Percentiles rank a stretch among this genome's conserved stretches.
Evolutionary conservation across 2,888 invertebrate species (phyloP).

Genomic region (Lycophotia porphyrea): DNA sequence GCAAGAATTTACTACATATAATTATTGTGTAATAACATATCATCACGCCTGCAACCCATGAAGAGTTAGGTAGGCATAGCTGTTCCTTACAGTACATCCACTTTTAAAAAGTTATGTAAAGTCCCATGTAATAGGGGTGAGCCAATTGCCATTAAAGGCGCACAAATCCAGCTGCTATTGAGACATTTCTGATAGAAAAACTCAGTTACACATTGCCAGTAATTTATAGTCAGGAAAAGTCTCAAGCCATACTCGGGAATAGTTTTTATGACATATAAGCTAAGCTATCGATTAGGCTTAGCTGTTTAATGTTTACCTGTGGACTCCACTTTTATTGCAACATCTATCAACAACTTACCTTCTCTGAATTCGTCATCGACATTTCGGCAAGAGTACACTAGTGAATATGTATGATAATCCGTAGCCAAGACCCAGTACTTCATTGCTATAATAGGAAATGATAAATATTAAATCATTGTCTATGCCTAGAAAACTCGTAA

Average conservation of each 20-base stretch:
- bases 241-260: background rate
- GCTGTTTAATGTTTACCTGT: background rate
- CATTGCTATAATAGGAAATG: conserved; percentile 69
- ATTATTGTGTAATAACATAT: background rate
- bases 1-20: too few species aligned
- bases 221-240: background rate
- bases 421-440: conserved; percentile 86
- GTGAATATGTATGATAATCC: conserved; percentile 91
- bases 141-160: background rate
- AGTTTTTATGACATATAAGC: background rate
- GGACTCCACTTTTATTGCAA: background rate
- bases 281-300: background rate
- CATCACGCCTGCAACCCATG: background rate
- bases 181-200: background rate
- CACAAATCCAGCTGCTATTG: background rate
- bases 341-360: conserved; percentile 67
- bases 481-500: background rate
- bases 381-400: conserved; percentile 92
- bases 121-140: background rate
- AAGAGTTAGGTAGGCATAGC: background rate
- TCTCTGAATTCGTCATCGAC: conserved; percentile 76
- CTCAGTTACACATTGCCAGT: background rate
- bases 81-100: too few species aligned
- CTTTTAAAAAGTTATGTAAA: too few species aligned
- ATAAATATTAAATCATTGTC: background rate